Conservation (phyloP, 2,797 vertebrate genomes). For the Borostomias antarcticus region DNA sequence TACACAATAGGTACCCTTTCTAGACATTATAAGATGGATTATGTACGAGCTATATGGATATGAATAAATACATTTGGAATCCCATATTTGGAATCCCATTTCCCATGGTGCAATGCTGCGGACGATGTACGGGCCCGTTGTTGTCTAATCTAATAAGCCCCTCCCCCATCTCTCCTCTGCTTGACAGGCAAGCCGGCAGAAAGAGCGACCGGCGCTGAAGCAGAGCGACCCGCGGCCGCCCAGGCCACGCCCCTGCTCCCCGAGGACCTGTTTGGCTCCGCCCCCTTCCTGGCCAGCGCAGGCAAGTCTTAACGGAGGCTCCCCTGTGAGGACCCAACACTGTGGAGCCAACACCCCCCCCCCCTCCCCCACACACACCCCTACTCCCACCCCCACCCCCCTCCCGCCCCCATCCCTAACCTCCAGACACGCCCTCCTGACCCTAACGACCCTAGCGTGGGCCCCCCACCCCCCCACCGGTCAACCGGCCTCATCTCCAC, state of each 20-base stretch:
- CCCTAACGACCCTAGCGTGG: constrained; percentile 8
- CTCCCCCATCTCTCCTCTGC: neutral
- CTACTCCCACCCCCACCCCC: neutral
- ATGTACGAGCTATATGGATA: no score
- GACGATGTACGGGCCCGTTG: no score
- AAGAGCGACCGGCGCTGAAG: constrained; percentile 79
- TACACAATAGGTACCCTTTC: no score
- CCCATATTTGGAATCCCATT: no score
- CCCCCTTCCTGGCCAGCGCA: constrained; percentile 93
- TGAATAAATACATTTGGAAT: no score
- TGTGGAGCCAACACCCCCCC: constrained; percentile 57
- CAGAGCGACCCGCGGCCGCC: constrained; percentile 37
- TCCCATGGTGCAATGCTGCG: no score
- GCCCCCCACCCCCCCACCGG: constrained; percentile 7
- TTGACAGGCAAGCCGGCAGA: constrained; percentile 89
- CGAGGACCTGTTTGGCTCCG: constrained; percentile 95
- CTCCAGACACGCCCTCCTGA: constrained; percentile 1
- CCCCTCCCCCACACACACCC: neutral
- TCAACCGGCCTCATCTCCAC: neutral
- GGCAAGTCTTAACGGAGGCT: constrained; percentile 91
- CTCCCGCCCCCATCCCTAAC: neutral
- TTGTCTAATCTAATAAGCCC: constrained; percentile 8
- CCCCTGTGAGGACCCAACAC: constrained; percentile 66
- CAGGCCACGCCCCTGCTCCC: constrained; percentile 72
- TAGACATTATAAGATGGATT: no score